phyloP scores from a whole-genome alignment of 1,140 invertebrate species.

The Scaptodrosophila lebanonensis region DNA sequence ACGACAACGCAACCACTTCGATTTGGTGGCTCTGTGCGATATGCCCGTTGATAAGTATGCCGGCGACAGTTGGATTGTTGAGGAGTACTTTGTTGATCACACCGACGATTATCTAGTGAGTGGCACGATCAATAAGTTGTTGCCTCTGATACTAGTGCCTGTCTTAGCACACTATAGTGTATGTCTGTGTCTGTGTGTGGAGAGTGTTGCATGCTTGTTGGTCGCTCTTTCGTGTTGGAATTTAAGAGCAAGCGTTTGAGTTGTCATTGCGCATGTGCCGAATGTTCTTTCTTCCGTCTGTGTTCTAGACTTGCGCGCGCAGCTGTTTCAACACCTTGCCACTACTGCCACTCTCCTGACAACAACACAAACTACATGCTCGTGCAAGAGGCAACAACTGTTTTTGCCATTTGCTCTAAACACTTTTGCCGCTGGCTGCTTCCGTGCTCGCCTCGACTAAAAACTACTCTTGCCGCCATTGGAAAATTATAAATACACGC shows the following conservation, averaged over 20 bases:
- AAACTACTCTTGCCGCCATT: slow-evolving; percentile 40
- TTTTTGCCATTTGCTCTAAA: slow-evolving; percentile 49
- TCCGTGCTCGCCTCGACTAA: slow-evolving; percentile 9
- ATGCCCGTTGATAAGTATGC: slow-evolving; percentile 52
- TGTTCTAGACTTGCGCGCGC: slow-evolving; percentile 52
- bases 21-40: slow-evolving; percentile 65
- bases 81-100: slow-evolving; percentile 70
- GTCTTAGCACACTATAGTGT: no score
- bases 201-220: slow-evolving; percentile 15
- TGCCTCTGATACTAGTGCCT: no score
- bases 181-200: neutral
- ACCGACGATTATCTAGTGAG: slow-evolving; percentile 68
- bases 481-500: slow-evolving; percentile 67
- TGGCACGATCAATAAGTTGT: slow-evolving; percentile 6
- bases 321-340: slow-evolving; percentile 12
- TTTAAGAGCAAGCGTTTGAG: no score
- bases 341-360: no score
- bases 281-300: no score
- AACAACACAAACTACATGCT: neutral
- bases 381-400: slow-evolving; percentile 21
- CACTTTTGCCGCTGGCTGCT: no score
- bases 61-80: slow-evolving; percentile 65
- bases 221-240: slow-evolving; percentile 6
- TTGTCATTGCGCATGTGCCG: slow-evolving; percentile 29
- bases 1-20: slow-evolving; percentile 65